phyloP scores from a whole-genome alignment of 2,113 vertebrate species.

The Onychostoma macrolepis region DNA sequence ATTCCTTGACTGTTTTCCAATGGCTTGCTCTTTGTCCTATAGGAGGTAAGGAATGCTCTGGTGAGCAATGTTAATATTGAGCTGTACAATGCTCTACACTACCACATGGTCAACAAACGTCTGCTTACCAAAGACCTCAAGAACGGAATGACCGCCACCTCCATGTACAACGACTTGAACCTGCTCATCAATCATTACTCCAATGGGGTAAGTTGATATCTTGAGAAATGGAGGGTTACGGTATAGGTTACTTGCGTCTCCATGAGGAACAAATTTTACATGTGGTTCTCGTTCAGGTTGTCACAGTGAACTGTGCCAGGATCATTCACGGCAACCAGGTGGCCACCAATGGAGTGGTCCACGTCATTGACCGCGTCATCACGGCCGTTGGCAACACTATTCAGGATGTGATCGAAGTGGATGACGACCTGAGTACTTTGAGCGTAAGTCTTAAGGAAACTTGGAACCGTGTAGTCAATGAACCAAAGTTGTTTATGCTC shows the following conservation, averaged over 20 bases:
- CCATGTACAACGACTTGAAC: slow-evolving; percentile 89
- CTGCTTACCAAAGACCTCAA: slow-evolving; percentile 94
- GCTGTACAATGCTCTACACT: slow-evolving; percentile 91
- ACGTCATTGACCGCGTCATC: slow-evolving; percentile 93
- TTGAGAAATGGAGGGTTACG: slow-evolving; percentile 7
- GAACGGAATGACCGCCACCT: slow-evolving; percentile 84
- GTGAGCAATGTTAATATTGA: slow-evolving; percentile 96
- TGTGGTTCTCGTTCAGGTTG: slow-evolving; percentile 78
- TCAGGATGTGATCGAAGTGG: slow-evolving; percentile 81
- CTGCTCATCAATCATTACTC: slow-evolving; percentile 93
- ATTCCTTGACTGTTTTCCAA: not conserved
- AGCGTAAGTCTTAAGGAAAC: slow-evolving; percentile 70
- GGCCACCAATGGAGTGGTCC: slow-evolving; percentile 95
- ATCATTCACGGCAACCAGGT: slow-evolving; percentile 94
- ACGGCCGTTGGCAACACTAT: slow-evolving; percentile 85
- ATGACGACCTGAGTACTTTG: slow-evolving; percentile 88
- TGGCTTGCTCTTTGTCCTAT: slow-evolving; percentile 22
- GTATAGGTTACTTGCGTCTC: not conserved
- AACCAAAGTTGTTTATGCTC: slow-evolving; percentile 18
- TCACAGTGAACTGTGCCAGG: slow-evolving; percentile 96
- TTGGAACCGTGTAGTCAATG: not conserved
- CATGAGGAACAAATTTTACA: not conserved
- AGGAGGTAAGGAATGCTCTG: slow-evolving; percentile 83
- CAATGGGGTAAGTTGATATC: slow-evolving; percentile 86
- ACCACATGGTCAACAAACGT: slow-evolving; percentile 93